Evolutionary conservation across 1,140 invertebrate genomes (phyloP).

Genomic region (Drosophila sturtevanti): DNA sequence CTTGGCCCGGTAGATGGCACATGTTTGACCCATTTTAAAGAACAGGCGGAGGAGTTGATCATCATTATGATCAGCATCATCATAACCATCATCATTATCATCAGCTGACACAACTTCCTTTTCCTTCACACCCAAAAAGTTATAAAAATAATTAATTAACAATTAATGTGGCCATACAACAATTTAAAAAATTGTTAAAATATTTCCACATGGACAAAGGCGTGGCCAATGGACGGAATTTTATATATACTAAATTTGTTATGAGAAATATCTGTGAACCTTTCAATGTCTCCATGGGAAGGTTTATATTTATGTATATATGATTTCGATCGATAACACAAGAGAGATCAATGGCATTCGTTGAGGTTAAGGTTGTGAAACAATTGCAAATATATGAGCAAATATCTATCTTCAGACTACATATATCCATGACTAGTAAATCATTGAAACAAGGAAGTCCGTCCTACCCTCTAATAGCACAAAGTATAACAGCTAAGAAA

Average conservation of each 20-base stretch:
- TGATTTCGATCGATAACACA: neutral
- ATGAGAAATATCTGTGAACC: neutral
- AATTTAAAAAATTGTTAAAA: neutral
- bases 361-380: constrained; percentile 3
- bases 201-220: constrained; percentile 3
- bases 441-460: no score
- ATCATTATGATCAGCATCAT: constrained; percentile 13
- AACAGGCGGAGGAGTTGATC: neutral
- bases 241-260: neutral
- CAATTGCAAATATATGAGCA: neutral
- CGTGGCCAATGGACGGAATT: neutral
- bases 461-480: no score
- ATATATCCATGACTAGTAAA: neutral
- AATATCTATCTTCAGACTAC: neutral
- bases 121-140: constrained; percentile 21
- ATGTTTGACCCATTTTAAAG: constrained; percentile 68
- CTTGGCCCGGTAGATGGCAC: constrained; percentile 41
- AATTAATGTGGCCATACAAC: constrained; percentile 37
- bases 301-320: neutral
- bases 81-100: constrained; percentile 9
- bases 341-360: neutral
- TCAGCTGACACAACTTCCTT: neutral
- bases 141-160: constrained; percentile 56
- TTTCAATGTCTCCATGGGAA: neutral
- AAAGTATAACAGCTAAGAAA: no score